Base-by-base conservation (phyloP, 2,888 invertebrate species). In the Drosophila leonis region DNA sequence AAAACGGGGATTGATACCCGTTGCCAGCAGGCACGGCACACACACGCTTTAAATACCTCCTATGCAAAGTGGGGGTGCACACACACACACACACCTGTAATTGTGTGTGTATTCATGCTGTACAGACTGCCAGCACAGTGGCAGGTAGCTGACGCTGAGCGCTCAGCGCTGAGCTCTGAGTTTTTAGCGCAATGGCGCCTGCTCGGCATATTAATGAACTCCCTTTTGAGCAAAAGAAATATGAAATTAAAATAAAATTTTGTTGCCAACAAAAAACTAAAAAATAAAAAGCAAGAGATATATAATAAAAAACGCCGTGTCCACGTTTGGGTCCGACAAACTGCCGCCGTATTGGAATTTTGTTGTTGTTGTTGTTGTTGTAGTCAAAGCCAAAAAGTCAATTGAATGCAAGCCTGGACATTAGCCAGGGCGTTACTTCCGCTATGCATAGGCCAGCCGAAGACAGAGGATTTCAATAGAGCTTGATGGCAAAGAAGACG, bases 1-100 rank as follows among this genome's bases (percentile, higher is more conserved):
- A 75, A 87, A 89, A 87, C 87, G 87, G 84, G 90, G 88, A 89
- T 86, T 86, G 82, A 83, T 83, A 74, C 78, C 70, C 80, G 84
- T 87, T 87, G 88, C 65, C 65, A 80, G 60, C 65, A 66, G 37
- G n/a, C n/a, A n/a, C n/a, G n/a, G n/a, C n/a, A 65, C 54, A 44
- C 65, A 27, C 62, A 44, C 51, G 59, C 59, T 63, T 24, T 46
- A 65, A 67, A 80, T 70, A 78, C 74, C 65, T 72, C 74, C 65
- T 72, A 60, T 64, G 49, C 69, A 72, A 74, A 84, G 80, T 90
- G 85, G 85, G 85, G 85, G 85, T 88, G 88, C 79, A 62, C 65
- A 35, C 55, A 56, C 52, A 49, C 68, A 60, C 55, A 20, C 41
- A 20, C 18, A 10, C 46, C 46, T 56, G 67, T 59, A 59, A n/a